Conservation (phyloP, 2,797 vertebrate genomes). For the Euphonia xanthogaster region DNA sequence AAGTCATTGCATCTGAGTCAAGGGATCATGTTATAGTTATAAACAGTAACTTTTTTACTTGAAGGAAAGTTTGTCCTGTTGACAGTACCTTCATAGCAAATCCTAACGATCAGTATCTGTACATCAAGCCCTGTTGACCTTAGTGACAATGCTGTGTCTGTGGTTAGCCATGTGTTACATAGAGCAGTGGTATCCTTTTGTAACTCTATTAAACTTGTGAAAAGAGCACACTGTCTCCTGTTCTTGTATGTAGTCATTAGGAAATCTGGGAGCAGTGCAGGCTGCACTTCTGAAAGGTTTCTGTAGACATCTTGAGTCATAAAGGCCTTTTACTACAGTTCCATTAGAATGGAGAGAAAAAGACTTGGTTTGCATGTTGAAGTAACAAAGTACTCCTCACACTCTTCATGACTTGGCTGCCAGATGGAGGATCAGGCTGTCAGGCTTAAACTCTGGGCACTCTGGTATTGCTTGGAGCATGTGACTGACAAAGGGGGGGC, state of each 20-base stretch:
- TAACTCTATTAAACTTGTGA: conserved; percentile 66
- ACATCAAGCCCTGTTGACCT: conserved; percentile 11
- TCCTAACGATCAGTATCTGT: conserved; percentile 26
- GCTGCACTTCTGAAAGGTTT: not conserved
- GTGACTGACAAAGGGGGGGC: not conserved
- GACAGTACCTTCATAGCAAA: conserved; percentile 48
- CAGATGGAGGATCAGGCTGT: not conserved
- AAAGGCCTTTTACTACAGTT: not conserved
- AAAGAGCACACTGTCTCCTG: conserved; percentile 25
- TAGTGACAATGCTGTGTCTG: conserved; percentile 44
- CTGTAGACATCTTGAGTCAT: not conserved
- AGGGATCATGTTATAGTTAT: conserved; percentile 47
- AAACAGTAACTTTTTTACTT: conserved; percentile 63
- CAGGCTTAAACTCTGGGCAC: not conserved
- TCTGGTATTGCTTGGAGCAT: not conserved
- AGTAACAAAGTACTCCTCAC: not conserved
- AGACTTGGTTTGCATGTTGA: not conserved
- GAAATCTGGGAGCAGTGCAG: not conserved
- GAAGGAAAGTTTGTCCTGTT: conserved; percentile 48
- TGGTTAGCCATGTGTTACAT: conserved; percentile 42
- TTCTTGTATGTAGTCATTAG: not conserved
- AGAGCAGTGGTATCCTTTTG: conserved; percentile 51
- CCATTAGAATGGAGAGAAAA: not conserved
- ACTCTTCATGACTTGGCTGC: not conserved
- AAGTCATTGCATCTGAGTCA: conserved; percentile 48